phyloP scores from a whole-genome alignment of 2,888 invertebrate genomes.

The Thecocarcelia acutangulata region DNA sequence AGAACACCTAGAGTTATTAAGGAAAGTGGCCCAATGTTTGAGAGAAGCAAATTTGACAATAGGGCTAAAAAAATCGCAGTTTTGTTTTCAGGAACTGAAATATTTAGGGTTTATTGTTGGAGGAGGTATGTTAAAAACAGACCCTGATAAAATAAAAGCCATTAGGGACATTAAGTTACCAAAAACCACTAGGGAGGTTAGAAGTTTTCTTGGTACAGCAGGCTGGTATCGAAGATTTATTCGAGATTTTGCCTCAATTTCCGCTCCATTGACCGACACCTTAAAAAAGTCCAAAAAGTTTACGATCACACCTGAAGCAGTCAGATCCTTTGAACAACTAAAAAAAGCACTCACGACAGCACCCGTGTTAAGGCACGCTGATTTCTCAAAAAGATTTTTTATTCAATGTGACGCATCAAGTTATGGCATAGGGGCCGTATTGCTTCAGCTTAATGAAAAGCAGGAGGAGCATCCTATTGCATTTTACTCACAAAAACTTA shows the following conservation, averaged over 20 bases:
- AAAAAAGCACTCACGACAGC: background rate
- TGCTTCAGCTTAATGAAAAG: too few relatives aligned
- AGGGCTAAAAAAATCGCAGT: too few relatives aligned
- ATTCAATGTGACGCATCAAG: background rate
- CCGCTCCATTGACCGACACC: background rate
- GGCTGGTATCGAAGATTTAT: too few relatives aligned
- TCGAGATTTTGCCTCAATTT: background rate
- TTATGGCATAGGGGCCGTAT: background rate
- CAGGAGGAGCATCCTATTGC: too few relatives aligned
- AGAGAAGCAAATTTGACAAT: background rate
- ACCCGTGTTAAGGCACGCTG: background rate
- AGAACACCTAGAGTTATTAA: background rate
- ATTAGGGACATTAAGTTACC: background rate
- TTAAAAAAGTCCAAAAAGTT: background rate
- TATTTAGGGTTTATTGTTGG: too few relatives aligned
- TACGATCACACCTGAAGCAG: background rate
- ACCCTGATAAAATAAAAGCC: too few relatives aligned
- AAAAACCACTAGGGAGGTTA: background rate
- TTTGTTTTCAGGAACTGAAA: too few relatives aligned
- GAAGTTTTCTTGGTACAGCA: background rate
- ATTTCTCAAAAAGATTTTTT: background rate
- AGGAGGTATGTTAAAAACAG: too few relatives aligned
- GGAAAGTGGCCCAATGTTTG: background rate
- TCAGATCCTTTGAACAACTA: background rate
- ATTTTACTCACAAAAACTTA: too few relatives aligned